These are phyloP conservation scores for Chelidonichthys spinosus DNA, from an alignment of 2,797 vertebrate genomes.

Conservation along the genomic window DNA sequence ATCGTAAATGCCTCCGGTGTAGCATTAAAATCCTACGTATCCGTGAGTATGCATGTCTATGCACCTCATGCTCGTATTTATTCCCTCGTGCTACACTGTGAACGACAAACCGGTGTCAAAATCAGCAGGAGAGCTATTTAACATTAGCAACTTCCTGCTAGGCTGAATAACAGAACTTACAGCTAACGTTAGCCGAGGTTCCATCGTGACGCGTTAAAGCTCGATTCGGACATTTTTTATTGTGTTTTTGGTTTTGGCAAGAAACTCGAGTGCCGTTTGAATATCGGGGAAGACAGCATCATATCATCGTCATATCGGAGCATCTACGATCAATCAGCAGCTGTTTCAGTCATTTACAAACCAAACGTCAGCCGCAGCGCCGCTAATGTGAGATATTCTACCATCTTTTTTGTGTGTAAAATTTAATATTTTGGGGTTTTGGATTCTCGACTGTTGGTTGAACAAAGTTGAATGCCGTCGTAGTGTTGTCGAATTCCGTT, in stretches of 20 bases:
- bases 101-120: not conserved
- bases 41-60: not conserved
- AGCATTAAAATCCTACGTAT: not conserved
- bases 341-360: not conserved
- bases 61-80: not conserved
- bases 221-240: no score
- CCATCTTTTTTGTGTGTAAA: not conserved
- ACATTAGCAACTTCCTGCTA: no score
- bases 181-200: no score
- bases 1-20: not conserved
- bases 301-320: no score
- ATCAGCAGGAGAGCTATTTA: not conserved
- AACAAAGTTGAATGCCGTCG: not conserved
- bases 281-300: no score
- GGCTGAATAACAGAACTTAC: no score
- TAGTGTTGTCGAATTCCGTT: no score
- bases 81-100: not conserved
- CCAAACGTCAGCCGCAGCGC: not conserved
- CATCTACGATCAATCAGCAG: not conserved
- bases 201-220: no score
- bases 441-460: not conserved
- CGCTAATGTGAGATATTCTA: not conserved
- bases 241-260: no score
- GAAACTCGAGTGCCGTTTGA: no score
- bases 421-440: not conserved